These are phyloP conservation scores for Oxyura jamaicensis DNA, from an alignment of 2,113 vertebrate species.

Conservation along the genomic window DNA sequence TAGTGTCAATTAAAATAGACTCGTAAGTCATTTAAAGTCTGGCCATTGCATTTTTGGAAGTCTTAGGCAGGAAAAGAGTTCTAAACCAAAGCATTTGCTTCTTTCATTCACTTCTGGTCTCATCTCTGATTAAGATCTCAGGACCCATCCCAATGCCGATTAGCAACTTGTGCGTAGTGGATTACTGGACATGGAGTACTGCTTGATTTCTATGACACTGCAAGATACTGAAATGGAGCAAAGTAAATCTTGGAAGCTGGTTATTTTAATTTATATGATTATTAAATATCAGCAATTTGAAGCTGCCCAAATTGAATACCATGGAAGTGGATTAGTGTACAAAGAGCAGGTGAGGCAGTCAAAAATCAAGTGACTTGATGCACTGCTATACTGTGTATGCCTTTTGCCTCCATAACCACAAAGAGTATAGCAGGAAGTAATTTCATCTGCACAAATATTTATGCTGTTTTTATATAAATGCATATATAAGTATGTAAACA, in stretches of 20 bases:
- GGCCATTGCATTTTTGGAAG: neutral
- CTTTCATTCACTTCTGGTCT: neutral
- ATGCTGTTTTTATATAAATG: neutral
- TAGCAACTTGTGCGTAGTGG: neutral
- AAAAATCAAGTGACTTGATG: neutral
- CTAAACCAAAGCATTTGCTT: neutral
- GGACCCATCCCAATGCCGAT: neutral
- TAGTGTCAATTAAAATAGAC: neutral
- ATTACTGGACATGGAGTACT: neutral
- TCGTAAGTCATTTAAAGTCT: neutral
- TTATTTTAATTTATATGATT: neutral
- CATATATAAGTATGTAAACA: neutral
- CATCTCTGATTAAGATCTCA: neutral
- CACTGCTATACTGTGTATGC: neutral
- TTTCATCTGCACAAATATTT: neutral
- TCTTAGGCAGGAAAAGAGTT: neutral
- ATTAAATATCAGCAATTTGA: neutral
- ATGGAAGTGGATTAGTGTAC: neutral
- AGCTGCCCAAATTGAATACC: neutral
- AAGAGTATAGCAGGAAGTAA: neutral
- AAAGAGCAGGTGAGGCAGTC: neutral
- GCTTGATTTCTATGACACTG: neutral
- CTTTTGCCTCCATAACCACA: neutral
- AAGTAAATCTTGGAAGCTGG: neutral
- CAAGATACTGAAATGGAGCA: neutral